Conservation (phyloP, 2,797 vertebrate genomes). For the Melopsittacus undulatus region DNA sequence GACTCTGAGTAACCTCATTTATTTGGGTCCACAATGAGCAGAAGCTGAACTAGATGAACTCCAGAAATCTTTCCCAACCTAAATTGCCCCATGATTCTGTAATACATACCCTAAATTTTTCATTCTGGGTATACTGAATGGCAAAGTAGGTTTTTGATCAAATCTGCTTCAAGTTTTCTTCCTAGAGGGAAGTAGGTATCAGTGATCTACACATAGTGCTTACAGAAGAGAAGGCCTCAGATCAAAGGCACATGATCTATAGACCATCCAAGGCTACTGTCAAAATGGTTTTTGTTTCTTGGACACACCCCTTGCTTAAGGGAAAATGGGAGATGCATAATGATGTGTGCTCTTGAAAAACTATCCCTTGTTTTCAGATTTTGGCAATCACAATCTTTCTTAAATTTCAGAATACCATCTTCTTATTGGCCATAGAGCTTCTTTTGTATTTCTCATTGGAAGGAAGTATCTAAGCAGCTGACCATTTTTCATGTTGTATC, state of each 20-base stretch:
- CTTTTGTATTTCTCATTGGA: background rate
- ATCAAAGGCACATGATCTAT: background rate
- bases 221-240: background rate
- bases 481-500: background rate
- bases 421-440: background rate
- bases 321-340: background rate
- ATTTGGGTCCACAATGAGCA: background rate
- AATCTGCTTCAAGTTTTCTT: background rate
- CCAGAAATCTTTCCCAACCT: background rate
- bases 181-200: background rate
- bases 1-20: background rate
- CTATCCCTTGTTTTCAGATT: background rate
- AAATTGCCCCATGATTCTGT: background rate
- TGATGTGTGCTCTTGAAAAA: background rate
- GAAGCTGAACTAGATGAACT: background rate
- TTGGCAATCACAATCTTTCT: background rate
- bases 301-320: background rate
- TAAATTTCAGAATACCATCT: background rate
- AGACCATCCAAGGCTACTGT: background rate
- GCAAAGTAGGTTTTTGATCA: background rate
- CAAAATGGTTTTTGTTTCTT: background rate
- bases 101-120: background rate
- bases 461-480: background rate
- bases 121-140: background rate
- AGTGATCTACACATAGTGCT: background rate